These are phyloP conservation scores for Periparus ater DNA, from an alignment of 2,797 vertebrate genomes.

Conservation along the genomic window DNA sequence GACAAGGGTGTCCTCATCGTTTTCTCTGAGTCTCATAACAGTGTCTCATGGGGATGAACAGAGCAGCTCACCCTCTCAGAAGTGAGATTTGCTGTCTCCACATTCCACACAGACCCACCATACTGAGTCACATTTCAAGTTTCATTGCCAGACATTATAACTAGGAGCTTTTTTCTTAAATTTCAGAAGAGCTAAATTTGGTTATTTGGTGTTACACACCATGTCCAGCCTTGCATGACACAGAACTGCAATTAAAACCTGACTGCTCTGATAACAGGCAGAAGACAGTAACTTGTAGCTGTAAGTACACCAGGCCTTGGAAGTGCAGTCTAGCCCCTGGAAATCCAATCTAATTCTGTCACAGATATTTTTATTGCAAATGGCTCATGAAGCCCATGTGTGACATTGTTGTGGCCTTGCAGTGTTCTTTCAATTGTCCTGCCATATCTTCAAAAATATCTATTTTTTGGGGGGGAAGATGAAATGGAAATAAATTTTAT, in stretches of 20 bases:
- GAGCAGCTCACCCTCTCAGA: neutral
- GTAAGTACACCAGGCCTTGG: neutral
- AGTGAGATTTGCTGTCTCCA: neutral
- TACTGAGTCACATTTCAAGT: neutral
- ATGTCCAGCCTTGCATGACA: neutral
- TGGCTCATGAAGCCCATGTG: neutral
- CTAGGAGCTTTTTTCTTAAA: neutral
- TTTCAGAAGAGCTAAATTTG: neutral
- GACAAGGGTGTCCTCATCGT: fast-evolving
- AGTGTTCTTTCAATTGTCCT: constrained; percentile 1
- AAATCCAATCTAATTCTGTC: neutral
- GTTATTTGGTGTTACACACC: neutral
- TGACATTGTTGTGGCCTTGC: neutral
- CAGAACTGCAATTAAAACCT: neutral
- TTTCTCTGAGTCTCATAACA: neutral
- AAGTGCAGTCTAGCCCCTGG: neutral
- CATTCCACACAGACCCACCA: neutral
- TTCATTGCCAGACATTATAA: neutral
- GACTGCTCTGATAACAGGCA: neutral
- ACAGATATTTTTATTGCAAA: neutral
- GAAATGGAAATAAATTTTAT: constrained; percentile 24
- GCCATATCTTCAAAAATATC: neutral
- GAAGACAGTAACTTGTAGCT: neutral
- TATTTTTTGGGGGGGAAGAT: neutral
- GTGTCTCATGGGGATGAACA: neutral